Percentiles rank a stretch among this genome's conserved stretches.
Evolutionary conservation across 92 coral and sea anemone species (phyloP).

Genomic region (Porites lobata): DNA sequence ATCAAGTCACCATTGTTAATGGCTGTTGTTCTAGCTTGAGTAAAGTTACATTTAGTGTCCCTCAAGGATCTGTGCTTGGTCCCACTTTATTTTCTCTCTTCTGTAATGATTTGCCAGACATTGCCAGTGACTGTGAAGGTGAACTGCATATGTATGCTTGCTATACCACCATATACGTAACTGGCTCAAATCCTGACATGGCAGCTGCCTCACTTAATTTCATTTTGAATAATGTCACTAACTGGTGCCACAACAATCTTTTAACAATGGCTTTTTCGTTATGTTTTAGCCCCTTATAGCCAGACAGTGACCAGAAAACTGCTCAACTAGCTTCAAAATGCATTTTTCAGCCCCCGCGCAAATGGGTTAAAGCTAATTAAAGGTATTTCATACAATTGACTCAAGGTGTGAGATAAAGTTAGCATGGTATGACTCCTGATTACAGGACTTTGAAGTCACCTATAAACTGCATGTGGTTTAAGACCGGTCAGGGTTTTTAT

Average conservation of each 20-base stretch:
- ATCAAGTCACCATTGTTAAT: constrained; percentile 13
- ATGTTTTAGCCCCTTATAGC: no score
- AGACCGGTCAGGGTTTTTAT: not conserved
- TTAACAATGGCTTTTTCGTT: no score
- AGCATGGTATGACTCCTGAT: not conserved
- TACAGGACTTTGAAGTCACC: constrained; percentile 4
- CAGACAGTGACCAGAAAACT: no score
- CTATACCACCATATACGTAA: constrained; percentile 34
- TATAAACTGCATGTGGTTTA: not conserved
- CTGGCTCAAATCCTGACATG: constrained; percentile 17
- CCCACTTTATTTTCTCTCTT: constrained; percentile 38
- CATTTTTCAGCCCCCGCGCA: no score
- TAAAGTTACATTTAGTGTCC: no score
- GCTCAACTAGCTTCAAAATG: no score
- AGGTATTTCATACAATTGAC: not conserved
- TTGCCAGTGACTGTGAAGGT: constrained; percentile 10
- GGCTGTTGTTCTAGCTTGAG: constrained; percentile 14
- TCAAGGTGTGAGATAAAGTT: not conserved
- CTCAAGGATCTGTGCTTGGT: constrained; percentile 21
- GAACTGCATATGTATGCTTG: constrained; percentile 45
- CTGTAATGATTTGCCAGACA: constrained; percentile 27
- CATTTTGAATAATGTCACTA: constrained; percentile 9
- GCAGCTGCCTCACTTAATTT: constrained; percentile 26
- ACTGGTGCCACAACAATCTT: constrained; percentile 14
- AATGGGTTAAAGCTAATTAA: not conserved